A percentile compares a stretch with the other conserved stretches of the same genome.
Evolutionary conservation across 2,797 vertebrate genomes (phyloP).

Genomic region (Myotis planiceps): DNA sequence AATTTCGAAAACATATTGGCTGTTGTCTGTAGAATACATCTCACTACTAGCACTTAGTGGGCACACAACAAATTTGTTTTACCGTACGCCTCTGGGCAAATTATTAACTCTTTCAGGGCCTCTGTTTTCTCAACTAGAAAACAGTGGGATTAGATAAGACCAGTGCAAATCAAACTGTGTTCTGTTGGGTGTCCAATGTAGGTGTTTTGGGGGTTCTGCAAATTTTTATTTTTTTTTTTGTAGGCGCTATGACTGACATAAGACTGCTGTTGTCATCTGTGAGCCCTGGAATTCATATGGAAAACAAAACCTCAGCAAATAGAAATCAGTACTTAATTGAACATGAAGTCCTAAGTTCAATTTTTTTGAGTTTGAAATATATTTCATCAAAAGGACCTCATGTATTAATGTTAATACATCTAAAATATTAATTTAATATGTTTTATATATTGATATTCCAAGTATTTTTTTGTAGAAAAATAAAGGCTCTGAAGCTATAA

Average conservation of each 20-base stretch:
- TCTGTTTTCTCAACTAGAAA: background rate
- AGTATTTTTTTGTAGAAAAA: background rate
- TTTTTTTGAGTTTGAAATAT: background rate
- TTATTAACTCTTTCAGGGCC: background rate
- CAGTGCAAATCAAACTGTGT: background rate
- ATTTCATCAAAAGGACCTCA: background rate
- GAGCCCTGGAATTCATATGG: background rate
- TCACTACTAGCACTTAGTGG: background rate
- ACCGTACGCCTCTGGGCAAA: background rate
- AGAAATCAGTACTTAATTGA: background rate
- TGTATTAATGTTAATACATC: background rate
- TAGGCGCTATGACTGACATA: background rate
- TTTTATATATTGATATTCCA: background rate
- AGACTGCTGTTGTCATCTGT: background rate
- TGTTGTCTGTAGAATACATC: background rate
- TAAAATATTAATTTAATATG: background rate
- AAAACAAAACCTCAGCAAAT: background rate
- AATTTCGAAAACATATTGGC: background rate
- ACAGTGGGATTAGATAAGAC: background rate
- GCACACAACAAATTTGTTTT: background rate
- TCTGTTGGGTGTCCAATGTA: background rate
- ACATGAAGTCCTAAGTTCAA: background rate
- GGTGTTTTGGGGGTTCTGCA: background rate
- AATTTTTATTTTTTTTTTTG: background rate
- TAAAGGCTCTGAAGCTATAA: background rate